Evolutionary conservation across 1,140 invertebrate species (phyloP), one percentile per base, ranked within the genome.

Genomic region (Drosophila quadrilineata): DNA sequence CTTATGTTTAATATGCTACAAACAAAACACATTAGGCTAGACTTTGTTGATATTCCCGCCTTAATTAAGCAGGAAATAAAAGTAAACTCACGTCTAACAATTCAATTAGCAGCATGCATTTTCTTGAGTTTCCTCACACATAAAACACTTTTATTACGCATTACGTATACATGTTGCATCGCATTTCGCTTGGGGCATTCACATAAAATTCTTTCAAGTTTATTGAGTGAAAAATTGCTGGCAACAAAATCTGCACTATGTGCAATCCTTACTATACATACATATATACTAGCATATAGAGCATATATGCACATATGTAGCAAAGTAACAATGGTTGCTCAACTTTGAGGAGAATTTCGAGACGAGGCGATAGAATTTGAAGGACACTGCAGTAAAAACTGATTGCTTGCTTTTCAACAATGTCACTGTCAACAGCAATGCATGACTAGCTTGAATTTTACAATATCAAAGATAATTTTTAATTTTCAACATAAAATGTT

Each of bases 161-260:
- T 49, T 80, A 49, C 17, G 21, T 36, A 36, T 56, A 57, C 31
- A 57, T 35, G 8, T 9, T 46, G 63, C 19, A 19, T 19, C 35
- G 54, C 35, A 50, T 54, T 50, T 48, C 31, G 50, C 31, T 74
- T 16, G 10, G 3, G 48, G 40, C 31, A 38, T 33, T 43, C 8
- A 3, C 28, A 65, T 79, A 73, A 82, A 82, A 82, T 73, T 46
- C 60, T n/a, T 41, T 36, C 40, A 45, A 65, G 57, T 65, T 69
- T 64, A 72, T 84, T 84, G 64, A 72, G 63, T 72, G 72, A 62
- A 69, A 84, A 84, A 72, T 84, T 72, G 58, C 31, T 60, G 19
- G 24, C 56, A 38, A 43, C 65, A 70, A 59, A 53, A 56, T 58
- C n/a, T 73, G 68, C 54, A 65, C 2, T 36, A 41, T 28, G 22